These are phyloP conservation scores for Phylloscopus collybita DNA, from an alignment of 2,797 vertebrate genomes.

Conservation along the genomic window DNA sequence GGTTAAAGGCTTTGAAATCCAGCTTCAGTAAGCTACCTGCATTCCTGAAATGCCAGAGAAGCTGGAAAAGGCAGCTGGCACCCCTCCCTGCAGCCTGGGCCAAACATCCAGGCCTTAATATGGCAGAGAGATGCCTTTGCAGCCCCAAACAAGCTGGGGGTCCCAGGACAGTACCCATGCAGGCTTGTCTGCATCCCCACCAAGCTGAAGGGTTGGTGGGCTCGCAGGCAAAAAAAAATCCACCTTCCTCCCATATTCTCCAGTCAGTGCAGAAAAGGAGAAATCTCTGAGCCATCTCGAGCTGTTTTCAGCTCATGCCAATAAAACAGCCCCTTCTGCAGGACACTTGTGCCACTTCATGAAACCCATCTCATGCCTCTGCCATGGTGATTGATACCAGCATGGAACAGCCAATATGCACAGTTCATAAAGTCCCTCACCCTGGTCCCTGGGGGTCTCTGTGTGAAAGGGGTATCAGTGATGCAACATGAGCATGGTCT, in stretches of 20 bases:
- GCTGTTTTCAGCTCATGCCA: neutral
- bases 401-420: neutral
- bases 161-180: neutral
- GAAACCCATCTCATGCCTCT: neutral
- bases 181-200: neutral
- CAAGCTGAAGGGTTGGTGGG: neutral
- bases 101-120: neutral
- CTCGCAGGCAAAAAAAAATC: neutral
- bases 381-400: neutral
- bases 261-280: neutral
- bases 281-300: neutral
- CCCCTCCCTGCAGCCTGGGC: neutral
- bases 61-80: slow-evolving; percentile 47
- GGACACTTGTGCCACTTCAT: neutral
- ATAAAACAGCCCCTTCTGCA: neutral
- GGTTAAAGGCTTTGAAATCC: slow-evolving; percentile 30
- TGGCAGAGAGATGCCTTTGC: neutral
- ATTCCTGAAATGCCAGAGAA: slow-evolving; percentile 59
- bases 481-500: neutral
- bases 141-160: neutral
- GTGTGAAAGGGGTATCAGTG: neutral
- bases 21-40: neutral
- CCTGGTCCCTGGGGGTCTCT: neutral
- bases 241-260: neutral
- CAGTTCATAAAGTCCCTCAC: neutral